Evolutionary conservation across 2,888 invertebrate species (phyloP), one percentile per base, ranked within the genome.

Genomic region (Mimachlamys varia): DNA sequence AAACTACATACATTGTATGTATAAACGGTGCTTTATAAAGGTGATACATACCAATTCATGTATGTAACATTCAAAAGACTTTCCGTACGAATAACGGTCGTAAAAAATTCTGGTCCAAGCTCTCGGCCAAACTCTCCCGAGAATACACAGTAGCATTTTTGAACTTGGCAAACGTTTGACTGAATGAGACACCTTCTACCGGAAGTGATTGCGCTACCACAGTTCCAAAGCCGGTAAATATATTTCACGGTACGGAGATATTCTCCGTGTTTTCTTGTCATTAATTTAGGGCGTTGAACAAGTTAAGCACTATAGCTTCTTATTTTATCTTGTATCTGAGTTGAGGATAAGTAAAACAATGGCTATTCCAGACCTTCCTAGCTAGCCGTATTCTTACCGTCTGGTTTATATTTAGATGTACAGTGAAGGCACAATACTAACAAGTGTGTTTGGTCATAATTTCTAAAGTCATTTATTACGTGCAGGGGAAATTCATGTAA

Each of bases 291-390:
- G 76, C 76, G 76, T 76, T 76, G 76, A 76, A 76, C 76, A 76
- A 76, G 76, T 76, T 33, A 76, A 76, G 76, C 76, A 76, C 76
- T 76, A 76, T 76, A 76, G 76, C 0, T 76, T 76, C 76, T 76
- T 76, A 76, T 76, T 76, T 33, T 76, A 76, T 76, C 76, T 76
- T 76, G 76, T 76, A 76, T 76, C 76, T 76, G 76, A 76, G 76
- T 13, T 33, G 27, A 76, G 76, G 76, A 19, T 7, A 22, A 76
- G 76, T 33, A 76, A 76, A 76, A 76, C 76, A 76, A 76, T 76
- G 76, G 27, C 33, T 27, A 33, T 76, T 33, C 76, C 76, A 76
- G 76, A 76, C 17, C 33, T 12, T 27, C 27, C 33, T 76, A 76
- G 76, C 33, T 33, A 22, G 27, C 27, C 76, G 76, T 10, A 27